These are phyloP conservation scores for Marmota monax DNA, from an alignment of 2,113 vertebrate species.

Conservation along the genomic window DNA sequence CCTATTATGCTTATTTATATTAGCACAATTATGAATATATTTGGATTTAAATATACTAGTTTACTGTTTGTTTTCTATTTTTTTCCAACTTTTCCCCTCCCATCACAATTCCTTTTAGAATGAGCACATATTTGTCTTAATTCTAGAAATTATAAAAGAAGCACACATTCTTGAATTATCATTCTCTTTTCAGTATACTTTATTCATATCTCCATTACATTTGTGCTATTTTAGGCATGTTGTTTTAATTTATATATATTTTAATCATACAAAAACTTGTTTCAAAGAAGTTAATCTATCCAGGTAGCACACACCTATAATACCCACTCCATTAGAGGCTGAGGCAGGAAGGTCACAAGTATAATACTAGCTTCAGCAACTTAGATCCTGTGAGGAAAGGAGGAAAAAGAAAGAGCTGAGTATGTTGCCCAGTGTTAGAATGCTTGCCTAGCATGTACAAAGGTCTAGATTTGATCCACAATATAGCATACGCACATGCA, in stretches of 20 bases:
- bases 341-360: background rate
- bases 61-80: background rate
- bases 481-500: too few relatives aligned
- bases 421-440: too few relatives aligned
- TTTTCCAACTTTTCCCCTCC: background rate
- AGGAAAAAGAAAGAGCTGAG: too few relatives aligned
- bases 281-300: background rate
- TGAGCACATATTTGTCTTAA: background rate
- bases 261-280: background rate
- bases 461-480: background rate
- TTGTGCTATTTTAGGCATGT: background rate
- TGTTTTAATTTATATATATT: background rate
- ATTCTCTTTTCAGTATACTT: background rate
- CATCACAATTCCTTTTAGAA: background rate
- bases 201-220: background rate
- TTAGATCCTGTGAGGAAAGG: background rate
- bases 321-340: background rate
- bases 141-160: background rate
- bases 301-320: background rate
- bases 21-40: background rate
- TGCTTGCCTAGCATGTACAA: background rate
- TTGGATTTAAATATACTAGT: background rate
- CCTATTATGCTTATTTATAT: constrained; percentile 23
- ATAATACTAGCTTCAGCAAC: background rate
- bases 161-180: background rate